Conservation (phyloP, 2,797 vertebrate species). For the Sebastes nivosus region DNA sequence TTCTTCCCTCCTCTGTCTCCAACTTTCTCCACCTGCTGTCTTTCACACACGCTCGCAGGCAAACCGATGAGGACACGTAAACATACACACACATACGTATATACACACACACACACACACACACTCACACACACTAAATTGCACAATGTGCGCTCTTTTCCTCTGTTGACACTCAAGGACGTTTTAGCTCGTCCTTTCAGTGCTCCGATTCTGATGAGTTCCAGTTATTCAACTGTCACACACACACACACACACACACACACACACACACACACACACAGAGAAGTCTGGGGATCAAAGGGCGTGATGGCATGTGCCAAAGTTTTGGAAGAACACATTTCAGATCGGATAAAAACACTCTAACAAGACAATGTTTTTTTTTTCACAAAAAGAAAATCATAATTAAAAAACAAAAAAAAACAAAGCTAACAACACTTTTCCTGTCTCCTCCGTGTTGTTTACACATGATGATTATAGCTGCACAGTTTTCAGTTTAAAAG, state of each 20-base stretch:
- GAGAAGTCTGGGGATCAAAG: slow-evolving; percentile 53
- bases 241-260: neutral
- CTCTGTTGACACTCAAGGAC: slow-evolving; percentile 42
- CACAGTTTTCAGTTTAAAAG: slow-evolving; percentile 86
- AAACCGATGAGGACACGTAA: slow-evolving; percentile 41
- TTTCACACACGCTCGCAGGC: slow-evolving; percentile 34
- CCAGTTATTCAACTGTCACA: slow-evolving; percentile 46
- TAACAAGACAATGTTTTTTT: slow-evolving; percentile 74
- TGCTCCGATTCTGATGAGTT: slow-evolving; percentile 68
- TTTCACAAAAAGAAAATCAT: slow-evolving; percentile 74
- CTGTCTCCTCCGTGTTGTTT: slow-evolving; percentile 75
- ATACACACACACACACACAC: slow-evolving; percentile 13
- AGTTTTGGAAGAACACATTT: slow-evolving; percentile 89
- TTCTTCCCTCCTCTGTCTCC: slow-evolving; percentile 22
- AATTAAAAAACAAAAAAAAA: slow-evolving; percentile 62
- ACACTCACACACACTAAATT: slow-evolving; percentile 21
- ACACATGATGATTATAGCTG: slow-evolving; percentile 87
- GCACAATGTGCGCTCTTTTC: slow-evolving; percentile 49
- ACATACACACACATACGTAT: slow-evolving; percentile 20
- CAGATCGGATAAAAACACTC: slow-evolving; percentile 83
- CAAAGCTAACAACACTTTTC: slow-evolving; percentile 83
- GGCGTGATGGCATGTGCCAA: slow-evolving; percentile 65
- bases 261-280: neutral
- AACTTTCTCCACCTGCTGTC: slow-evolving; percentile 26
- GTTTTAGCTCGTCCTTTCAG: slow-evolving; percentile 41